Conservation (phyloP, 2,113 vertebrate genomes). For the Lophura nycthemera region DNA sequence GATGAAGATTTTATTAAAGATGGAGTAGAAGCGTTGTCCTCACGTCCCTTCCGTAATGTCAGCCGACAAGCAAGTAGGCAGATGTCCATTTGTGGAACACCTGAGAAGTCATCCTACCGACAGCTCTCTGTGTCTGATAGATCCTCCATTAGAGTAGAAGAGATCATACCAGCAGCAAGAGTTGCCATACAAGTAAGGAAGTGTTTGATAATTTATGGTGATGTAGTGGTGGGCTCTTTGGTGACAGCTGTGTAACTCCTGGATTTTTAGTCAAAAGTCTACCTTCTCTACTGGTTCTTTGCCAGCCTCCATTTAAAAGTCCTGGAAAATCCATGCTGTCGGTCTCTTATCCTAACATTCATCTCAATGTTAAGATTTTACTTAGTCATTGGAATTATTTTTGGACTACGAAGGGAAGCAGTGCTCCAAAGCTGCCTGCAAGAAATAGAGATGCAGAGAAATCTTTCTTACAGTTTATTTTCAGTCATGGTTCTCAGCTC, state of each 20-base stretch:
- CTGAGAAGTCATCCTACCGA: conserved; percentile 94
- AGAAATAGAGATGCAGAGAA: not conserved
- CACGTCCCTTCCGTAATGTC: conserved; percentile 93
- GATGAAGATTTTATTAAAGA: conserved; percentile 93
- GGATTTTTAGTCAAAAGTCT: not conserved
- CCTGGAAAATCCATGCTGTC: not conserved
- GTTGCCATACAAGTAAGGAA: conserved; percentile 93
- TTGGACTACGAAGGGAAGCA: not conserved
- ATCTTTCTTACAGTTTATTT: not conserved
- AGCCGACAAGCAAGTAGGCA: conserved; percentile 88
- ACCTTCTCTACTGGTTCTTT: not conserved
- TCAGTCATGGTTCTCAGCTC: not conserved
- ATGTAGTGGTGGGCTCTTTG: not conserved
- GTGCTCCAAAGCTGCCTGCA: not conserved
- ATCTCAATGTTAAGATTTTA: not conserved
- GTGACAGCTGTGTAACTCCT: not conserved
- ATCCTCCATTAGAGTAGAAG: conserved; percentile 96
- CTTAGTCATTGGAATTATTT: not conserved
- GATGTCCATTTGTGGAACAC: conserved; percentile 94
- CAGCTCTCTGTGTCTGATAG: conserved; percentile 96
- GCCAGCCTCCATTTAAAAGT: not conserved
- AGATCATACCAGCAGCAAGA: conserved; percentile 96
- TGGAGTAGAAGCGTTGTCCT: conserved; percentile 91
- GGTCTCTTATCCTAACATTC: not conserved
- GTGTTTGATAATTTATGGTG: not conserved